Conservation (phyloP, 2,797 vertebrate genomes). For the Hippoglossus hippoglossus region DNA sequence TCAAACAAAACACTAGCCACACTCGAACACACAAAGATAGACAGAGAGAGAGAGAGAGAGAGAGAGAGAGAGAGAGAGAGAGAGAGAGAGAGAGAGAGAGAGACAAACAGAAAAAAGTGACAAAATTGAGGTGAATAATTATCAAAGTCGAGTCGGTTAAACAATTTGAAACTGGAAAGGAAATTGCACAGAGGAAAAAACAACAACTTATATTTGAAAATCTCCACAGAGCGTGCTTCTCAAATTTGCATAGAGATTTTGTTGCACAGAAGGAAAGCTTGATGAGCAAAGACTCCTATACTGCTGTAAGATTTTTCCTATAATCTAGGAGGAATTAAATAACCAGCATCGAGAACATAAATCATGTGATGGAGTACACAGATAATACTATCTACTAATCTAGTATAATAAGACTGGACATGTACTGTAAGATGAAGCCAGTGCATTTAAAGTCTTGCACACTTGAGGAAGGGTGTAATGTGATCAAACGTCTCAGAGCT, state of each 20-base stretch:
- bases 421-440: too few species aligned
- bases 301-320: not conserved
- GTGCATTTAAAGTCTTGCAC: not conserved
- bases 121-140: too few species aligned
- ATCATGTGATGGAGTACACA: not conserved
- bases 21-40: not conserved
- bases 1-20: too few species aligned
- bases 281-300: not conserved
- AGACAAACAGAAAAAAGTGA: too few species aligned
- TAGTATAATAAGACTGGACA: not conserved
- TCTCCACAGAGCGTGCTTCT: not conserved
- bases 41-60: too few species aligned
- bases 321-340: not conserved
- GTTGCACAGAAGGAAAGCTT: not conserved
- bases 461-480: not conserved
- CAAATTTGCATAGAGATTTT: not conserved
- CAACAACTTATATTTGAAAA: not conserved
- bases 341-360: not conserved
- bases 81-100: too few species aligned
- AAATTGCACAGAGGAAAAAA: not conserved
- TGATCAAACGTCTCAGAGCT: not conserved
- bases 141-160: too few species aligned
- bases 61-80: too few species aligned
- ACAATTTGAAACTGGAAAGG: not conserved
- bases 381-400: too few species aligned